phyloP scores from a whole-genome alignment of 35 echinoderm and acorn worm genomes.

The Holothuria glaberrima region DNA sequence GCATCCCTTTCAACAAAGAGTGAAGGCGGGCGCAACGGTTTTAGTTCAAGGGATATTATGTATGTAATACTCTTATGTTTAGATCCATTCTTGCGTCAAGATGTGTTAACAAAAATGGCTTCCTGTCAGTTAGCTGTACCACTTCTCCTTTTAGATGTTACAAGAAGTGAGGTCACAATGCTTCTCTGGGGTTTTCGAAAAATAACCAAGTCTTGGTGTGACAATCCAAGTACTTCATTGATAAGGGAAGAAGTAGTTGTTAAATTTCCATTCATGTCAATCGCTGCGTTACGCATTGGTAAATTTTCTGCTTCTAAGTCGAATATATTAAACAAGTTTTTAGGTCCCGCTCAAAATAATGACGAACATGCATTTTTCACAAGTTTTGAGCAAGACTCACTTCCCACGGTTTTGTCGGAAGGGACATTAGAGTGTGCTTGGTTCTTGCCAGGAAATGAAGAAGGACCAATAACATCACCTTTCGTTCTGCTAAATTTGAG shows the following conservation, averaged over 20 bases:
- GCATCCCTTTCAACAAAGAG: neutral
- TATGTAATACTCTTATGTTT: neutral
- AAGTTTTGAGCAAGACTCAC: slow-evolving; percentile 17
- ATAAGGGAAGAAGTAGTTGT: neutral
- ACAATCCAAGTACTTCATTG: neutral
- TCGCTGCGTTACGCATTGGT: neutral
- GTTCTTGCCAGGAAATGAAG: slow-evolving; percentile 20
- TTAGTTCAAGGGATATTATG: slow-evolving; percentile 28
- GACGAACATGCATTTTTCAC: slow-evolving; percentile 31
- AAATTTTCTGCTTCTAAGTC: neutral
- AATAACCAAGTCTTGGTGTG: slow-evolving; percentile 53
- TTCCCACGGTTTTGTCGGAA: neutral
- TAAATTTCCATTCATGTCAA: neutral
- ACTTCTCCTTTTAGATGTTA: neutral
- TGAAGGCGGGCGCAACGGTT: neutral
- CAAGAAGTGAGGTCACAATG: neutral
- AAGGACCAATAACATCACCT: neutral
- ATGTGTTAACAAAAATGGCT: slow-evolving; percentile 9
- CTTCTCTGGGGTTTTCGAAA: slow-evolving; percentile 22
- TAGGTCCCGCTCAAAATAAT: neutral
- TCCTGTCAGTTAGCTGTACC: slow-evolving; percentile 21
- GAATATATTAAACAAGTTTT: slow-evolving; percentile 45
- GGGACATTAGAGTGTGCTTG: slow-evolving; percentile 14
- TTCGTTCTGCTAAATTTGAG: slow-evolving; percentile 7
- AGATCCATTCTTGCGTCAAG: slow-evolving; percentile 32